Evolutionary conservation across 1,140 invertebrate genomes (phyloP).

Genomic region (Triops longicaudatus): DNA sequence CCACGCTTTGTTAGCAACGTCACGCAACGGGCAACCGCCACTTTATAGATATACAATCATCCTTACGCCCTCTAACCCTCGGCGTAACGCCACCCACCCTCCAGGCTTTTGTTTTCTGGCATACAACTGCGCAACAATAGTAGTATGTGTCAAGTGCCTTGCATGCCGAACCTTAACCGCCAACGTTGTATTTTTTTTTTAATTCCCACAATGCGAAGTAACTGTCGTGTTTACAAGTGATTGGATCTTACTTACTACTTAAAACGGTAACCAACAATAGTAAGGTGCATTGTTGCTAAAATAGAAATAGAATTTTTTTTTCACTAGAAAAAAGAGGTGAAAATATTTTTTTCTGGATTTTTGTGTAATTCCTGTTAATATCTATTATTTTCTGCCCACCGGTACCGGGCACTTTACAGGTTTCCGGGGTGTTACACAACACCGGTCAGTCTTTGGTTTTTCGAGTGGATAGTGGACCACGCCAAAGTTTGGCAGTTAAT

Average conservation of each 20-base stretch:
- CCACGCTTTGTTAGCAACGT: background rate
- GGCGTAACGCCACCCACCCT: no score
- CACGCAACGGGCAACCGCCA: constrained; percentile 16
- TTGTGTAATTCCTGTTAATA: constrained; percentile 25
- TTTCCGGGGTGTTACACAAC: constrained; percentile 31
- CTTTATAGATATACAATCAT: background rate
- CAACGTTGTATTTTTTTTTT: background rate
- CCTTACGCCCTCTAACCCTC: background rate
- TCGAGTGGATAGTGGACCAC: constrained; percentile 35
- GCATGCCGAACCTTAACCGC: background rate
- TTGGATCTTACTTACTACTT: no score
- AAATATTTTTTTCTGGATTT: constrained; percentile 13
- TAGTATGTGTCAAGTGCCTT: constrained; percentile 4
- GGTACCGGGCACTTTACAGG: constrained; percentile 16
- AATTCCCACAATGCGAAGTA: background rate
- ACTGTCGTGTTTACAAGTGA: background rate
- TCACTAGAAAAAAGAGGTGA: no score
- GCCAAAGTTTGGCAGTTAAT: constrained; percentile 45
- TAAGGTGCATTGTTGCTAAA: no score
- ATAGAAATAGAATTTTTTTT: no score
- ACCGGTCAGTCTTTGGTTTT: constrained; percentile 32
- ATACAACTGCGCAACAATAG: background rate
- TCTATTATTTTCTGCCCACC: constrained; percentile 45
- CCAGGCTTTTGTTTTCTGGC: background rate
- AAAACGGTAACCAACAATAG: no score